A percentile compares a stretch with the other conserved stretches of the same genome.
Evolutionary conservation across 2,888 invertebrate species (phyloP).

Genomic region (Globia sparganii): DNA sequence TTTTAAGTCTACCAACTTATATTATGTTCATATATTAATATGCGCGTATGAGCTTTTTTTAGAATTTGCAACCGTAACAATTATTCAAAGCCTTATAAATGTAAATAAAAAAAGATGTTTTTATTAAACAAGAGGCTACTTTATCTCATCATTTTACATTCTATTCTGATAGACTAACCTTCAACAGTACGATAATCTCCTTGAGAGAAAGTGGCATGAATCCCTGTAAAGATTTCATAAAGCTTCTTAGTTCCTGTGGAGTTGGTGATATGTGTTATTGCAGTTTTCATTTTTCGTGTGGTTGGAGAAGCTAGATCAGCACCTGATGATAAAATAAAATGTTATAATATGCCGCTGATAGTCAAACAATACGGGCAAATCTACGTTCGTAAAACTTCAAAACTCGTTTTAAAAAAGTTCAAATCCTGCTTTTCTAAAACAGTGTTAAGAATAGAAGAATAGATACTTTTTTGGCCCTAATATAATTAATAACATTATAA

Average conservation of each 20-base stretch:
- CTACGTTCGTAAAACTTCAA: not conserved
- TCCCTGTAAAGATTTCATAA: conserved; percentile 52
- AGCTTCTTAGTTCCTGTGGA: not conserved
- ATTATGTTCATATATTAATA: not conserved
- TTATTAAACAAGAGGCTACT: not conserved
- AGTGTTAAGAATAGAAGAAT: too few species aligned
- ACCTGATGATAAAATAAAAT: conserved; percentile 36
- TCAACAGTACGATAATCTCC: conserved; percentile 46
- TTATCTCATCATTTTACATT: too few species aligned
- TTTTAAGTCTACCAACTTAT: too few species aligned
- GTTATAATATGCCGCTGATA: too few species aligned
- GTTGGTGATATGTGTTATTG: conserved; percentile 13
- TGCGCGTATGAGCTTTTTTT: not conserved
- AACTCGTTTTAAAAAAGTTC: not conserved
- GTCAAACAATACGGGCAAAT: not conserved
- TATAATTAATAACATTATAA: too few species aligned
- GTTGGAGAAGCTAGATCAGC: conserved; percentile 56
- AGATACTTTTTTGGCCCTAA: not conserved
- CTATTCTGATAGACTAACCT: conserved; percentile 23
- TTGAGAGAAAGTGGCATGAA: conserved; percentile 54
- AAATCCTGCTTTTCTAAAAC: not conserved
- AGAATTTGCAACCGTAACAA: not conserved
- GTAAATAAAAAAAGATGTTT: not conserved
- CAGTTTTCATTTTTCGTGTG: not conserved
- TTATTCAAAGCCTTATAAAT: not conserved